Evolutionary conservation across 2,797 vertebrate genomes (phyloP).

Genomic region (Astyanax mexicanus): DNA sequence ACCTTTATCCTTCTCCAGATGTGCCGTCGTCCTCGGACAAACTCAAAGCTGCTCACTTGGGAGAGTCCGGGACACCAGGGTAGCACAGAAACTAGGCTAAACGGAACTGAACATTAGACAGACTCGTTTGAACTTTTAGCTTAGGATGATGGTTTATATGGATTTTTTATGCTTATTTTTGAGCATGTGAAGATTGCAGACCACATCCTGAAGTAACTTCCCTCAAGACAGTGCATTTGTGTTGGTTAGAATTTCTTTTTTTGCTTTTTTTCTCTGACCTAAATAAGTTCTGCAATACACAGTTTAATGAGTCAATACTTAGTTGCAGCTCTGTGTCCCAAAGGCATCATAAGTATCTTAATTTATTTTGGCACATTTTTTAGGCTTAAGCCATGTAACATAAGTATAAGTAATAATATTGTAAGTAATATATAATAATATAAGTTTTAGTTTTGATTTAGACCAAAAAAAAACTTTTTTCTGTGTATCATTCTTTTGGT

Average conservation of each 20-base stretch:
- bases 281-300: not conserved
- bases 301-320: not conserved
- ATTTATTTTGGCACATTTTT: too few relatives aligned
- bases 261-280: not conserved
- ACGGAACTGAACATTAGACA: not conserved
- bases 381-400: too few relatives aligned
- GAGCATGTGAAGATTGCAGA: not conserved
- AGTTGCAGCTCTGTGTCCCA: not conserved
- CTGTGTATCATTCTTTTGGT: too few relatives aligned
- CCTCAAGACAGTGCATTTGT: not conserved
- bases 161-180: too few relatives aligned
- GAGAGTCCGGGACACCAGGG: not conserved
- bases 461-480: too few relatives aligned
- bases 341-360: not conserved
- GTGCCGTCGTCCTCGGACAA: slow-evolving; percentile 35
- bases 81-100: slow-evolving; percentile 8
- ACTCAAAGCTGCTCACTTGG: not conserved
- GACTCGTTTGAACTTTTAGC: not conserved
- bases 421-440: too few relatives aligned
- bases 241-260: not conserved
- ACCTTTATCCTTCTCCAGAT: slow-evolving; percentile 41
- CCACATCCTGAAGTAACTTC: not conserved
- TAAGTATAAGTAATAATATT: too few relatives aligned
- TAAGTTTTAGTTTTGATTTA: too few relatives aligned
- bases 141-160: not conserved